phyloP scores from a whole-genome alignment of 1,140 invertebrate genomes.

The Euglossa dilemma region DNA sequence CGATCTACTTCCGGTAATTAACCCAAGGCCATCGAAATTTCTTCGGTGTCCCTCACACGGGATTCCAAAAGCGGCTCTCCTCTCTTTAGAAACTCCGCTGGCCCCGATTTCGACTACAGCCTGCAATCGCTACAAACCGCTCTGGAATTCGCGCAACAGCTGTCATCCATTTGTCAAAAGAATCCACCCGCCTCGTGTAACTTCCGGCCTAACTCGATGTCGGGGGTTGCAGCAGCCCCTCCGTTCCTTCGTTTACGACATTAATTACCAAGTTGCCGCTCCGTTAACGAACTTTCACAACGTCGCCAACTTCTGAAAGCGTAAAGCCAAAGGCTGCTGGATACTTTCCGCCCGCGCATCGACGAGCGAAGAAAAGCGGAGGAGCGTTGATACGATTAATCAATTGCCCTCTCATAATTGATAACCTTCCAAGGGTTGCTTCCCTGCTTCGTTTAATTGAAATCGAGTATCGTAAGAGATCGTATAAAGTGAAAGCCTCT shows the following conservation, averaged over 20 bases:
- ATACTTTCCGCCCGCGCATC: not conserved
- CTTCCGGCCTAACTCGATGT: not conserved
- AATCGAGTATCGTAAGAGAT: too few species aligned
- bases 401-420: not conserved
- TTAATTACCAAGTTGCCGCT: conserved; percentile 29
- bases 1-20: too few species aligned
- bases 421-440: too few species aligned
- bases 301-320: conserved; percentile 6
- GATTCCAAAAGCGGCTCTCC: too few species aligned
- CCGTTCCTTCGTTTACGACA: conserved; percentile 20
- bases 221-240: not conserved
- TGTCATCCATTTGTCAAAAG: not conserved
- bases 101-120: not conserved
- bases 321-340: not conserved
- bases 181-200: too few species aligned
- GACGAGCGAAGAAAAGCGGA: not conserved
- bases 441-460: too few species aligned
- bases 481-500: too few species aligned
- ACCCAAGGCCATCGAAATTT: too few species aligned
- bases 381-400: conserved; percentile 9
- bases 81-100: not conserved
- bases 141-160: not conserved
- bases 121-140: too few species aligned
- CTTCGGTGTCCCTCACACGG: too few species aligned
- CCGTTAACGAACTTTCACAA: conserved; percentile 25